Evolutionary conservation across 2,797 vertebrate species (phyloP).

Genomic region (Loriculus beryllinus): DNA sequence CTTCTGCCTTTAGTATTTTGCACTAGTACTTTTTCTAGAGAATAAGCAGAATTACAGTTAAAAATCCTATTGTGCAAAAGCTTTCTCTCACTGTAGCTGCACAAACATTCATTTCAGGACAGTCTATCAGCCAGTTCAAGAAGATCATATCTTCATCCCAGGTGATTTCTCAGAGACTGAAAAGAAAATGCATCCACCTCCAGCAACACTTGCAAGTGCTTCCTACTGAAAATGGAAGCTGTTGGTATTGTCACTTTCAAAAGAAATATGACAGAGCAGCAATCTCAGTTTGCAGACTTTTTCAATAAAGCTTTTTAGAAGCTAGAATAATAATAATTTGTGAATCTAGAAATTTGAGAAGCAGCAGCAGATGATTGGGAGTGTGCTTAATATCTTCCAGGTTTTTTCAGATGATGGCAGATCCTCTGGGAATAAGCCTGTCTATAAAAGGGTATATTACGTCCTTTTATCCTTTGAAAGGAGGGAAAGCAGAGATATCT

Average conservation of each 20-base stretch:
- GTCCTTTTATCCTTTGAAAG: constrained; percentile 1
- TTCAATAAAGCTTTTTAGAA: neutral
- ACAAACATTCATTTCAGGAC: neutral
- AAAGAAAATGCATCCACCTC: neutral
- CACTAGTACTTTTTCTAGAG: neutral
- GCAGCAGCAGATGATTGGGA: neutral
- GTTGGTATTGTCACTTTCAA: neutral
- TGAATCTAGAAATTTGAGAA: neutral
- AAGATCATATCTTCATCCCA: neutral
- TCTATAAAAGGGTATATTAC: neutral
- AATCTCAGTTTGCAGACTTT: neutral
- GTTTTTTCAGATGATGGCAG: neutral
- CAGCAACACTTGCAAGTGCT: neutral
- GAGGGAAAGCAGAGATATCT: neutral
- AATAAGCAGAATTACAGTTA: neutral
- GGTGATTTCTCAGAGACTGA: neutral
- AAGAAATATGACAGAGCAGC: neutral
- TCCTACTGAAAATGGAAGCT: neutral
- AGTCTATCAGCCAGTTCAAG: neutral
- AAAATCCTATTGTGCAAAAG: neutral
- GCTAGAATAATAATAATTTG: neutral
- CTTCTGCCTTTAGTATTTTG: neutral
- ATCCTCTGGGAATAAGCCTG: neutral
- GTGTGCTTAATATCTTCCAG: neutral
- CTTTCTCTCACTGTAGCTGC: neutral